Evolutionary conservation across 2,888 invertebrate species (phyloP), one percentile per base, ranked within the genome.

Genomic region (Monopis laevigella): DNA sequence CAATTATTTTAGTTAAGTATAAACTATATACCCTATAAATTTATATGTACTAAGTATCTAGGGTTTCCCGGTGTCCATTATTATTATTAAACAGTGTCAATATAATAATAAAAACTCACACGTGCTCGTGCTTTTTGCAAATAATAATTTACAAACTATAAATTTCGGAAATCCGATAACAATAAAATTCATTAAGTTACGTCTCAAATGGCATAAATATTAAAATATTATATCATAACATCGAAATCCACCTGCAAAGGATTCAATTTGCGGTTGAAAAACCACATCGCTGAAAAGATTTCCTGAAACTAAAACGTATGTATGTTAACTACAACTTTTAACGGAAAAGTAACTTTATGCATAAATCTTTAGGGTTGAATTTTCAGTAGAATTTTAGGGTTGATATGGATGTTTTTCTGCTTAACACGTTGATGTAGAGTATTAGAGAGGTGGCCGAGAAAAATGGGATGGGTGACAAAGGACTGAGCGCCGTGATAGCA

Each of bases 401-500:
- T 3, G 16, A 17, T 32, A 17, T 17, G 2, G 10, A 14, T 7
- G 6, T 32, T 32, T 54, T 53, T 50, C 38, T 42, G 46, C 38
- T 44, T 46, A 51, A 53, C 51, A 17, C 44, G 44, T 47, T 46
- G 10, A 32, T 21, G 27, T 27, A 11, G 35, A 27, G 24, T 24
- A 27, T 40, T 42, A 39, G 41, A 44, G 45, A 43, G 49, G 52
- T 50, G 49, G 53, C 61, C 64, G 66, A 68, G 70, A 75, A 78
- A 78, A 80, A 75, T 69, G 67, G 68, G 68, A 72, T 70, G 71
- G 72, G 62, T 72, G 72, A 72, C 75, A 74, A 48, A 45, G 65
- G 55, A 62, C 70, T 74, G 77, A 80, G 71, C 73, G 75, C 72
- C 77, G 75, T 77, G 77, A 77, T 80, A 73, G 73, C 72, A 65